A percentile compares a stretch with the other conserved stretches of the same genome.
Evolutionary conservation across 2,888 invertebrate species (phyloP).

Genomic region (Cynaeus angustus): DNA sequence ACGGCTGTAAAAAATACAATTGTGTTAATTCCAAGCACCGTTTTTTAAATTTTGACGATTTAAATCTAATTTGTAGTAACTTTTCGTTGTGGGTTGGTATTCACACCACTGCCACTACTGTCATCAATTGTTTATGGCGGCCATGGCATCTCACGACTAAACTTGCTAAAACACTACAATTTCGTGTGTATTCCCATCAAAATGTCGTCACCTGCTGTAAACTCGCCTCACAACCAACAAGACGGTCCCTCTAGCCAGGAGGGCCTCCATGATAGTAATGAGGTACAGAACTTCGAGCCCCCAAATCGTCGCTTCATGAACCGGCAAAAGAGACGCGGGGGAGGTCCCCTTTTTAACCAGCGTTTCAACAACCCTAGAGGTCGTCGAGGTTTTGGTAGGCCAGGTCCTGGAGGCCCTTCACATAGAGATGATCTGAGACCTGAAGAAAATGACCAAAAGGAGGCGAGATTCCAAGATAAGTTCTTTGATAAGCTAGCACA

Average conservation of each 20-base stretch:
- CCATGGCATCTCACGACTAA: no score
- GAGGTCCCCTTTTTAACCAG: conserved; percentile 6
- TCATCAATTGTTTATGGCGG: no score
- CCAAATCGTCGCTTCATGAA: background rate
- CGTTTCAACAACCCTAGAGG: conserved; percentile 42
- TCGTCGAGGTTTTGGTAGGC: conserved; percentile 11
- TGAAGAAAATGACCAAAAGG: conserved; percentile 46
- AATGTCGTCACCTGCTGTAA: conserved; percentile 14
- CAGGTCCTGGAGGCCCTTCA: conserved; percentile 3
- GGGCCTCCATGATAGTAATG: background rate
- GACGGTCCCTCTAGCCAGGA: background rate
- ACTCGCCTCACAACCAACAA: background rate
- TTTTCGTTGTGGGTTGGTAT: no score
- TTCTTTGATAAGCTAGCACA: conserved; percentile 78
- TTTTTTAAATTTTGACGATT: no score
- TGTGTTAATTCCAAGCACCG: no score
- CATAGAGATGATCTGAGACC: conserved; percentile 27
- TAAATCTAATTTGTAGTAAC: no score
- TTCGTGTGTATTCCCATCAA: no score
- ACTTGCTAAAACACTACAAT: no score
- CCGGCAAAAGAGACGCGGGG: conserved; percentile 3
- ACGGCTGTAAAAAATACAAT: no score
- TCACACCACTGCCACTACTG: no score
- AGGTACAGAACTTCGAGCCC: background rate
- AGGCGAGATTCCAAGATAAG: conserved; percentile 55